Conservation (phyloP, 2,113 vertebrate genomes). For the Hemiprocne comata region DNA sequence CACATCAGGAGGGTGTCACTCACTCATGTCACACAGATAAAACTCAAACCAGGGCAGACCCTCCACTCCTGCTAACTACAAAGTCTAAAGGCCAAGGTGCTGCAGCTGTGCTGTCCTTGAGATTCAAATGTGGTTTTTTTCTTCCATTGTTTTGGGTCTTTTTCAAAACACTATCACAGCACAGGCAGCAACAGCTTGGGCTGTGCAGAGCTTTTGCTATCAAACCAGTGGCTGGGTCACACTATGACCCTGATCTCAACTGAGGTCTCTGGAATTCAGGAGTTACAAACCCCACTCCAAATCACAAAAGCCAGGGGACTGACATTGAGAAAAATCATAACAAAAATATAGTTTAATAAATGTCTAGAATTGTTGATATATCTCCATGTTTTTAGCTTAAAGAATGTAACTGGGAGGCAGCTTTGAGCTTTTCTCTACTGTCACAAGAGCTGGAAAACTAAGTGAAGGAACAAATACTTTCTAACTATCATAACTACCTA, state of each 20-base stretch:
- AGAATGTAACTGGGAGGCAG: not conserved
- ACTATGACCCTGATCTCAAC: accelerated
- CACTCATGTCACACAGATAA: not conserved
- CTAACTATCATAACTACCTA: not conserved
- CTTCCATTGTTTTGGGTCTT: not conserved
- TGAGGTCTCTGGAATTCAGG: not conserved
- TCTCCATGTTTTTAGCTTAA: not conserved
- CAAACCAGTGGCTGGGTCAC: not conserved
- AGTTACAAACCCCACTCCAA: not conserved
- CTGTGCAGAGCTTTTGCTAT: not conserved
- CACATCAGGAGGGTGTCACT: not conserved
- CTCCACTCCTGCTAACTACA: not conserved
- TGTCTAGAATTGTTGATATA: not conserved
- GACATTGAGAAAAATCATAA: not conserved
- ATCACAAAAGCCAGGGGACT: not conserved
- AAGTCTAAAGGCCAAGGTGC: not conserved
- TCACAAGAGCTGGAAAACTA: not conserved
- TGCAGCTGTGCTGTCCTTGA: not conserved
- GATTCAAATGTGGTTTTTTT: not conserved
- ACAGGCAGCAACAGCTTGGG: not conserved
- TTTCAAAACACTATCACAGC: not conserved
- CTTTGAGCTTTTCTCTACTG: not conserved
- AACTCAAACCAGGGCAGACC: not conserved
- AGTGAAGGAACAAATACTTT: not conserved
- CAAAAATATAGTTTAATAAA: not conserved